A percentile compares a stretch with the other conserved stretches of the same genome.
phyloP scores from a whole-genome alignment of 92 coral and sea anemone genomes.

The Muricea muricata region DNA sequence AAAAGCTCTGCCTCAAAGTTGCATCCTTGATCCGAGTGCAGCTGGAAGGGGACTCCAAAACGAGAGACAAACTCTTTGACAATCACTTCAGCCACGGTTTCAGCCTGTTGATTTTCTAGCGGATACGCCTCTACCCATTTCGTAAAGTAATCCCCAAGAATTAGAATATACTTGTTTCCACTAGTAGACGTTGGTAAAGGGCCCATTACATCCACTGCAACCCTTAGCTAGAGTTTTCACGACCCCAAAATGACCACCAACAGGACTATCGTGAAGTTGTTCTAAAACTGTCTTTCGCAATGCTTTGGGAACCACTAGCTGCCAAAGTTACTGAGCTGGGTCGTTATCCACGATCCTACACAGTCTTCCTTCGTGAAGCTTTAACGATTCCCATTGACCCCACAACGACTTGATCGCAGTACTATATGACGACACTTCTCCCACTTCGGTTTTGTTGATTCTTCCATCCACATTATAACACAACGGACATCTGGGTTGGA shows the following conservation, averaged over 20 bases:
- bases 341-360: slow-evolving; percentile 5
- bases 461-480: slow-evolving; percentile 14
- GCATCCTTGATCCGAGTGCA: too few relatives aligned
- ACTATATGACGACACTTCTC: slow-evolving; percentile 38
- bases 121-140: too few relatives aligned
- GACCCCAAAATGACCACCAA: too few relatives aligned
- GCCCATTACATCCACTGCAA: slow-evolving; percentile 42
- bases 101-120: slow-evolving; percentile 31
- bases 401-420: slow-evolving; percentile 50
- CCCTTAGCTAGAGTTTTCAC: neutral
- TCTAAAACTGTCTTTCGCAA: neutral
- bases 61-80: too few relatives aligned
- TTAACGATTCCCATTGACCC: slow-evolving; percentile 53
- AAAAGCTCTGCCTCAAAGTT: too few relatives aligned
- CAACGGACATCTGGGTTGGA: slow-evolving; percentile 18
- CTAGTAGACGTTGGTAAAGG: slow-evolving; percentile 37
- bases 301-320: slow-evolving; percentile 14
- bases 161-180: too few relatives aligned
- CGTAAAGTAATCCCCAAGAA: slow-evolving; percentile 45
- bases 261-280: neutral
- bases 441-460: slow-evolving; percentile 10
- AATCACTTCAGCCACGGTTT: too few relatives aligned
- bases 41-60: too few relatives aligned
- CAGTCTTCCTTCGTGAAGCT: neutral
- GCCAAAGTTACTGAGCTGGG: neutral